phyloP scores from a whole-genome alignment of 2,113 vertebrate genomes.

The Isichthys henryi region DNA sequence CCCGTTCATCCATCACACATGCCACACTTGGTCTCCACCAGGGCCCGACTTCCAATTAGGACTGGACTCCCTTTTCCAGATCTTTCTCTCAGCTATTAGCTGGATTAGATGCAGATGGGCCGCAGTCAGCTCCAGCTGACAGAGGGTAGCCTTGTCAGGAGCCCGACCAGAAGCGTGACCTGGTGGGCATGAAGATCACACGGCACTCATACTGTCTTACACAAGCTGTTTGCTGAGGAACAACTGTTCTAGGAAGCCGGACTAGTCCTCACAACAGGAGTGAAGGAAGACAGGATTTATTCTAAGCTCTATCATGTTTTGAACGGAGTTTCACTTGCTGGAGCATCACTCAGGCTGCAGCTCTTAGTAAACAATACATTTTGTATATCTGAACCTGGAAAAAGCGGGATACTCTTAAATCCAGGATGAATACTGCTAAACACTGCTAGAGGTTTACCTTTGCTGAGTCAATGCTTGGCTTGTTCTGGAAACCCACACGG shows the following conservation, averaged over 20 bases:
- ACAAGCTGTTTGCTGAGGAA: neutral
- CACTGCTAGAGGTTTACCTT: neutral
- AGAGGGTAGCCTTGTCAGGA: neutral
- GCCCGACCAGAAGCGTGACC: neutral
- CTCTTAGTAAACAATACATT: neutral
- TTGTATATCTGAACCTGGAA: neutral
- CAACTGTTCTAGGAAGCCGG: neutral
- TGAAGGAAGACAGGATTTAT: neutral
- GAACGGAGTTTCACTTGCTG: neutral
- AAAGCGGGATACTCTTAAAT: neutral
- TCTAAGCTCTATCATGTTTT: neutral
- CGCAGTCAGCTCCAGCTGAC: too few relatives aligned
- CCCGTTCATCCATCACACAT: neutral
- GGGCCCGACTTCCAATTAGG: neutral
- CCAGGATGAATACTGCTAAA: neutral
- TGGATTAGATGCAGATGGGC: neutral
- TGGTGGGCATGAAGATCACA: neutral
- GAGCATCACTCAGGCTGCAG: neutral
- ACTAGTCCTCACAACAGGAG: neutral
- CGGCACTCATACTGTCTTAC: neutral
- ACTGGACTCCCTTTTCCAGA: neutral
- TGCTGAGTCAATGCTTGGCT: neutral
- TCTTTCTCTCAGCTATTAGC: neutral
- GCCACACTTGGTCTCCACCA: neutral
- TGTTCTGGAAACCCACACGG: neutral